phyloP scores from a whole-genome alignment of 2,113 vertebrate genomes.

The Eptatretus burgeri region DNA sequence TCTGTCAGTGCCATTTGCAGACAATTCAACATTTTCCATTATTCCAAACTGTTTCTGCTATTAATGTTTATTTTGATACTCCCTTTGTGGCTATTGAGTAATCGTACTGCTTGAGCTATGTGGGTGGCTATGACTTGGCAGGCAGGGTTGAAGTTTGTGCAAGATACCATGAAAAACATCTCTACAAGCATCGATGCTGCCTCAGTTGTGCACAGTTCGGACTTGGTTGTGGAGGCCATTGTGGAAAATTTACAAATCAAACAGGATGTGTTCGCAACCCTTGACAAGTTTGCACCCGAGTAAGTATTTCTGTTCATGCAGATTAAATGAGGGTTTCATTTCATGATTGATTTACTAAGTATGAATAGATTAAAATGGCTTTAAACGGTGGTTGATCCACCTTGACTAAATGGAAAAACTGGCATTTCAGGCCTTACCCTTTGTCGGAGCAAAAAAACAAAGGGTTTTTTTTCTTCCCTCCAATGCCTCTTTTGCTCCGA shows the following conservation, averaged over 20 bases:
- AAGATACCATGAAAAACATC: constrained; percentile 38
- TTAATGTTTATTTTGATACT: too few species aligned
- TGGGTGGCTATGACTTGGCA: constrained; percentile 14
- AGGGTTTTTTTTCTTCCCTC: too few species aligned
- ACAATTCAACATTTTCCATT: background rate
- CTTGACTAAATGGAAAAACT: too few species aligned
- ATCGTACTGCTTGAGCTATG: background rate
- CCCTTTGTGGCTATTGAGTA: too few species aligned
- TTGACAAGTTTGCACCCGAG: constrained; percentile 64
- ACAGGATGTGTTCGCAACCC: constrained; percentile 38
- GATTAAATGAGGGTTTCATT: too few species aligned
- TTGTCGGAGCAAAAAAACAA: too few species aligned
- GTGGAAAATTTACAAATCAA: constrained; percentile 61
- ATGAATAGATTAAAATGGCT: too few species aligned
- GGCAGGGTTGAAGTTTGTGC: constrained; percentile 42
- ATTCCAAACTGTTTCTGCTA: background rate
- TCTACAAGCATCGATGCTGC: constrained; percentile 33
- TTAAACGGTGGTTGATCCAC: too few species aligned
- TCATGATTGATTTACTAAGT: too few species aligned
- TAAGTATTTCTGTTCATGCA: constrained; percentile 17
- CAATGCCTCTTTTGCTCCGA: too few species aligned
- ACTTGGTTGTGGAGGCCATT: constrained; percentile 77
- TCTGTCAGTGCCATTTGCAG: background rate
- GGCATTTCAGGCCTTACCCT: too few species aligned
- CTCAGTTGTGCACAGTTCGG: constrained; percentile 29